These are phyloP conservation scores for Calycopis cecrops DNA, from an alignment of 1,140 invertebrate genomes.

Conservation along the genomic window DNA sequence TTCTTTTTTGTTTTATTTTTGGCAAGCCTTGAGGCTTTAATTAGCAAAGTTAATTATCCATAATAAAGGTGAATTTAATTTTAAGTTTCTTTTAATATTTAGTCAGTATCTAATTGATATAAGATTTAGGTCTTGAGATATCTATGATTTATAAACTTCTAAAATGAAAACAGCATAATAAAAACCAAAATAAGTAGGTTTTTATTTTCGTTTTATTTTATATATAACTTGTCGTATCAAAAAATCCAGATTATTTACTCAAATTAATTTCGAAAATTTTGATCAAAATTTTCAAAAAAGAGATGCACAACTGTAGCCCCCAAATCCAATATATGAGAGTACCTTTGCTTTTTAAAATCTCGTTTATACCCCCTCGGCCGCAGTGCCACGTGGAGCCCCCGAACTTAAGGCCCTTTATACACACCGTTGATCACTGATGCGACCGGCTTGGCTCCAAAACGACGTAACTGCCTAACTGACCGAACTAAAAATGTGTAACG, in stretches of 20 bases:
- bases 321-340: conserved; percentile 16
- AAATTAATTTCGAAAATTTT: no score
- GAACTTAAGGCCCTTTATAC: conserved; percentile 55
- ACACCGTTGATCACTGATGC: conserved; percentile 58
- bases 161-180: no score
- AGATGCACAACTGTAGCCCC: conserved; percentile 10
- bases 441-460: conserved; percentile 32
- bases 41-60: not conserved
- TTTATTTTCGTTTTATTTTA: no score
- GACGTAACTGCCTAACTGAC: conserved; percentile 31
- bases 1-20: conserved; percentile 25
- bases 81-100: no score
- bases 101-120: no score
- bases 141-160: no score
- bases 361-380: conserved; percentile 36
- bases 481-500: not conserved
- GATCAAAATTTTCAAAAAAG: not conserved
- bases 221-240: no score
- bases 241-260: no score
- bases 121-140: no score
- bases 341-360: conserved; percentile 39
- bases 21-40: conserved; percentile 11
- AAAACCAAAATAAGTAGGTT: no score
- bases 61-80: no score
- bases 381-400: conserved; percentile 33